A percentile compares a stretch with the other conserved stretches of the same genome.
Conservation (phyloP, 2,113 vertebrate species). For the Etia nguti region DNA sequence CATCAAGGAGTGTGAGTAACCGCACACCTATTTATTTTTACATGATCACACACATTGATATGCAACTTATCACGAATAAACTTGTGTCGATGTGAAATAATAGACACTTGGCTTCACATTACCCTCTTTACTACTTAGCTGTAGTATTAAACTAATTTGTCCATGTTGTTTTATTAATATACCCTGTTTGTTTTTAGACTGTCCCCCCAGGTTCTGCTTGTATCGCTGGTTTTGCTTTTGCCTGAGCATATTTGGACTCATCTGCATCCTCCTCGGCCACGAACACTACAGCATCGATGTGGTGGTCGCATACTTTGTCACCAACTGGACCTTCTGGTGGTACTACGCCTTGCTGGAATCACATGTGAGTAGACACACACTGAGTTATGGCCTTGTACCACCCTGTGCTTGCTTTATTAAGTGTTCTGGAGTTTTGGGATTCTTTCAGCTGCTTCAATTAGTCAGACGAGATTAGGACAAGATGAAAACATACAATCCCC, state of each 20-base stretch:
- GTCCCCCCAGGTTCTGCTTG: slow-evolving; percentile 87
- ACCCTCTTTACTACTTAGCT: background rate
- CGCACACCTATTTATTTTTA: background rate
- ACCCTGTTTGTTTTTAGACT: slow-evolving; percentile 71
- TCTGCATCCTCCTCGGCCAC: slow-evolving; percentile 89
- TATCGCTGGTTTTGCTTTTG: slow-evolving; percentile 88
- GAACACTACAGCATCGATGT: slow-evolving; percentile 96
- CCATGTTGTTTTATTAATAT: background rate
- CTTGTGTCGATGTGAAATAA: background rate
- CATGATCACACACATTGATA: background rate
- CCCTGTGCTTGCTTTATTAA: background rate
- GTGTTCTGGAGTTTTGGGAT: background rate
- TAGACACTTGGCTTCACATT: background rate
- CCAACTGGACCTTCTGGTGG: slow-evolving; percentile 90
- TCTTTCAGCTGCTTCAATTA: background rate
- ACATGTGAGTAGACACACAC: slow-evolving; percentile 69
- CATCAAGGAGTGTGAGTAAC: slow-evolving; percentile 93
- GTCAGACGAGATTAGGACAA: background rate
- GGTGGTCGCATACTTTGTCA: slow-evolving; percentile 86
- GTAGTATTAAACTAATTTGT: background rate
- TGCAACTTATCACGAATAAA: background rate
- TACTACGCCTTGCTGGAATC: slow-evolving; percentile 95
- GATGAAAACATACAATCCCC: background rate
- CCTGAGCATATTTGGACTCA: slow-evolving; percentile 81
- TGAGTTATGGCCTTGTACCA: background rate